Conservation (phyloP, 1,140 invertebrate species). For the Cotesia chilonis region DNA sequence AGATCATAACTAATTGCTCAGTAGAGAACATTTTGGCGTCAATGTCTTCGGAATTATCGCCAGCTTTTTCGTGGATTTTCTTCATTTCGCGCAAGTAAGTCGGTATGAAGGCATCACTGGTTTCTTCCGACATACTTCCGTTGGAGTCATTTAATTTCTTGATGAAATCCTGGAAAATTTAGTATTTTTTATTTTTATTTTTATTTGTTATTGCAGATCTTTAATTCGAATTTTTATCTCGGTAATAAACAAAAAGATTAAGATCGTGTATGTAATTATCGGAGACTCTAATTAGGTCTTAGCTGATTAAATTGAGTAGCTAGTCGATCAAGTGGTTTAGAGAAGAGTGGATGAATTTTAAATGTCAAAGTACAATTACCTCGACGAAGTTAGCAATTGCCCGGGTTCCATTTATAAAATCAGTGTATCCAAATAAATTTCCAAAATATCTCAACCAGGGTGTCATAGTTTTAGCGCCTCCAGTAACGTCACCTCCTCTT, state of each 20-base stretch:
- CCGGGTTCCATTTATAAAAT: constrained; percentile 59
- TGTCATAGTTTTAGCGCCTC: constrained; percentile 64
- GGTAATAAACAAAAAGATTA: too few species aligned
- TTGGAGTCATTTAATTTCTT: constrained; percentile 1
- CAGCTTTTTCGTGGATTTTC: background rate
- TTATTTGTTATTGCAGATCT: too few species aligned
- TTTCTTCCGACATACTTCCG: background rate
- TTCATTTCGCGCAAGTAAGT: constrained; percentile 32
- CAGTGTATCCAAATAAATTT: constrained; percentile 65
- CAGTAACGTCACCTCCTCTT: constrained; percentile 62
- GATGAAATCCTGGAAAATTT: constrained; percentile 21
- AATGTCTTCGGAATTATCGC: constrained; percentile 1
- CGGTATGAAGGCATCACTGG: constrained; percentile 47
- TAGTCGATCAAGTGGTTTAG: too few species aligned
- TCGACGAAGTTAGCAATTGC: constrained; percentile 58
- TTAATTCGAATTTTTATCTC: too few species aligned
- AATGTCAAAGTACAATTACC: constrained; percentile 47
- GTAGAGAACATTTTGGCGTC: constrained; percentile 37
- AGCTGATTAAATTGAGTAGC: too few species aligned
- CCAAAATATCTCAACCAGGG: constrained; percentile 68
- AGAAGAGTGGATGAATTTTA: too few species aligned
- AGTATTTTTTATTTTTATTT: too few species aligned
- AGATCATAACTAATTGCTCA: constrained; percentile 65
- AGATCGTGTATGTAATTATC: too few species aligned
- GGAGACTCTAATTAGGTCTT: too few species aligned